Conservation (phyloP, 2,888 invertebrate genomes). For the Cynaeus angustus region DNA sequence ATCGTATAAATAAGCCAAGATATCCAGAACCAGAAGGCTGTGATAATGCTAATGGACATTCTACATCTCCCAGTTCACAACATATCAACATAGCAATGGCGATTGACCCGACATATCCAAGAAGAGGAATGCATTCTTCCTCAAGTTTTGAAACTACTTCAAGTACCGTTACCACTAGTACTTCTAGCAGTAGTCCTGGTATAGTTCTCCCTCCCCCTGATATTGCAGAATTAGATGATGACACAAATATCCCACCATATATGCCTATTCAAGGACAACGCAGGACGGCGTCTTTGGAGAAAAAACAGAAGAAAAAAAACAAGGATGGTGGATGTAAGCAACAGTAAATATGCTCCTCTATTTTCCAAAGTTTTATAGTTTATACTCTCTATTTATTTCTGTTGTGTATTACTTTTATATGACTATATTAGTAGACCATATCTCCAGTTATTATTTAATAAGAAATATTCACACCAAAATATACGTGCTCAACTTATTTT, state of each 20-base stretch:
- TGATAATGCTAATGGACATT: constrained; percentile 54
- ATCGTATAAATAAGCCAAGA: constrained; percentile 64
- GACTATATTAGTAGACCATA: constrained; percentile 18
- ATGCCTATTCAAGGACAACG: constrained; percentile 87
- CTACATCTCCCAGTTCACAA: constrained; percentile 64
- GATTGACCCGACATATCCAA: constrained; percentile 79
- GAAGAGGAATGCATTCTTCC: constrained; percentile 61
- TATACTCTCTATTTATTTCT: constrained; percentile 21
- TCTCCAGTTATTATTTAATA: constrained; percentile 19
- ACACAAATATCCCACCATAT: constrained; percentile 79
- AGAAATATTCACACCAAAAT: constrained; percentile 36
- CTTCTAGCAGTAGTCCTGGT: constrained; percentile 67
- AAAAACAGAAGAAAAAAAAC: constrained; percentile 72
- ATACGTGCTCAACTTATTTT: constrained; percentile 40
- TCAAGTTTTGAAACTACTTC: constrained; percentile 68
- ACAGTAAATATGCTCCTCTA: constrained; percentile 58
- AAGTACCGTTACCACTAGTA: constrained; percentile 66
- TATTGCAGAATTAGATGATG: constrained; percentile 70
- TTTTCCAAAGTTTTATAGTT: constrained; percentile 29
- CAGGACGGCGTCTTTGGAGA: constrained; percentile 77
- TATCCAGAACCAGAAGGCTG: constrained; percentile 66
- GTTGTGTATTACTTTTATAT: constrained; percentile 10
- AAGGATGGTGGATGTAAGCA: constrained; percentile 69
- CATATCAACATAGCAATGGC: constrained; percentile 78
- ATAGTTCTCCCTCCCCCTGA: constrained; percentile 64